These are phyloP conservation scores for Zapus hudsonius DNA, from an alignment of 2,113 vertebrate species.

Conservation along the genomic window DNA sequence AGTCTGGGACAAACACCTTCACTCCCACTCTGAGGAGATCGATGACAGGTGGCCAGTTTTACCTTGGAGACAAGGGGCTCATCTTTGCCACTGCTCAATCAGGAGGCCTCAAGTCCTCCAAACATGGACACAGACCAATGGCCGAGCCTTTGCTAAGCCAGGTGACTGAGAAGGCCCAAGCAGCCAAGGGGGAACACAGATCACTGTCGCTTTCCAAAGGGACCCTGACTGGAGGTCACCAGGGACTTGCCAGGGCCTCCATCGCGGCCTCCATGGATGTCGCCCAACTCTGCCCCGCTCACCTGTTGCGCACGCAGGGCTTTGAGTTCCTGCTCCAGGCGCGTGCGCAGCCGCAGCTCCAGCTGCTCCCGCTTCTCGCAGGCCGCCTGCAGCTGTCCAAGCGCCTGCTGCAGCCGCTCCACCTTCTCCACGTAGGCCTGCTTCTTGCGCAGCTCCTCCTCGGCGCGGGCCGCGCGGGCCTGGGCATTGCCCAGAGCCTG, in stretches of 20 bases:
- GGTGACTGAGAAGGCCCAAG: background rate
- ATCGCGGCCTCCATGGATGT: background rate
- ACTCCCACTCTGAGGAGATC: background rate
- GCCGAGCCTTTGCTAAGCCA: background rate
- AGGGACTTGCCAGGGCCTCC: no score
- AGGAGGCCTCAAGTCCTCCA: background rate
- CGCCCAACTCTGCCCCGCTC: background rate
- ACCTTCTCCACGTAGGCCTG: slow-evolving; percentile 97
- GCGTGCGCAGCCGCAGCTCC: slow-evolving; percentile 93
- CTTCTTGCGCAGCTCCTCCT: slow-evolving; percentile 95
- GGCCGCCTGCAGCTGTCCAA: slow-evolving; percentile 96
- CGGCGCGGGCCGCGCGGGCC: slow-evolving; percentile 89
- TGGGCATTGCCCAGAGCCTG: slow-evolving; percentile 92
- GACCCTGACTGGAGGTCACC: background rate
- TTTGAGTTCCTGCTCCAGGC: slow-evolving; percentile 97
- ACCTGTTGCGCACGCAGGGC: slow-evolving; percentile 96
- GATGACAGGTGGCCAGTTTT: background rate
- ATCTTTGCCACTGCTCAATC: background rate
- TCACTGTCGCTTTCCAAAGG: background rate
- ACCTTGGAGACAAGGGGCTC: background rate
- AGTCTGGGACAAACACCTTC: background rate
- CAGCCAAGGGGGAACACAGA: no score
- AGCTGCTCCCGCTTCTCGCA: slow-evolving; percentile 96
- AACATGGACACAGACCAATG: background rate
- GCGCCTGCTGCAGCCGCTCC: slow-evolving; percentile 94